These are phyloP conservation scores for Girardia tigrina DNA, from an alignment of 2,888 invertebrate genomes.

Conservation along the genomic window DNA sequence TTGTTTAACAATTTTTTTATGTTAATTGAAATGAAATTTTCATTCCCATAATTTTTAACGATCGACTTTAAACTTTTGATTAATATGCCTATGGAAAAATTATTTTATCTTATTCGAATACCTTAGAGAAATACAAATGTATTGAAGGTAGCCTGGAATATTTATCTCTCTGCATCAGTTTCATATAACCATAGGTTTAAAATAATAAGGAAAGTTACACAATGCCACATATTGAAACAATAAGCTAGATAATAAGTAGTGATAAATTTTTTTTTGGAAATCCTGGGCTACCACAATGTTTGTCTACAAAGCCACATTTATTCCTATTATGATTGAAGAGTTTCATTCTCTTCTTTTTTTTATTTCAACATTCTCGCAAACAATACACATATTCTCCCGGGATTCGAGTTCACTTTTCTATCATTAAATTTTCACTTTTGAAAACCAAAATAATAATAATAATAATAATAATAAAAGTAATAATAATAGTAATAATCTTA, in stretches of 20 bases:
- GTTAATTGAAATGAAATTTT: too few species aligned
- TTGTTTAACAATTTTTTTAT: too few species aligned
- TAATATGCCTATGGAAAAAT: too few species aligned
- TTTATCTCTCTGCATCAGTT: not conserved
- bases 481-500: too few species aligned
- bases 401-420: not conserved
- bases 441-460: not conserved
- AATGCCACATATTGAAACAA: not conserved
- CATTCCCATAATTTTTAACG: too few species aligned
- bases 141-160: not conserved
- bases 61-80: not conserved
- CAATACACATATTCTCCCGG: not conserved
- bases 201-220: not conserved
- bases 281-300: not conserved
- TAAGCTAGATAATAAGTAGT: not conserved
- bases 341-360: not conserved
- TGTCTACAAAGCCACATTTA: not conserved
- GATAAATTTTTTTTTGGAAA: not conserved
- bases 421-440: not conserved
- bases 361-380: not conserved
- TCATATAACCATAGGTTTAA: not conserved
- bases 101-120: not conserved
- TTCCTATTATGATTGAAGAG: not conserved
- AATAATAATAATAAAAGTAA: too few species aligned
- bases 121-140: not conserved